Percentiles rank a stretch among this genome's conserved stretches.
phyloP scores from a whole-genome alignment of 92 coral and sea anemone species.

The Montipora capitata region DNA sequence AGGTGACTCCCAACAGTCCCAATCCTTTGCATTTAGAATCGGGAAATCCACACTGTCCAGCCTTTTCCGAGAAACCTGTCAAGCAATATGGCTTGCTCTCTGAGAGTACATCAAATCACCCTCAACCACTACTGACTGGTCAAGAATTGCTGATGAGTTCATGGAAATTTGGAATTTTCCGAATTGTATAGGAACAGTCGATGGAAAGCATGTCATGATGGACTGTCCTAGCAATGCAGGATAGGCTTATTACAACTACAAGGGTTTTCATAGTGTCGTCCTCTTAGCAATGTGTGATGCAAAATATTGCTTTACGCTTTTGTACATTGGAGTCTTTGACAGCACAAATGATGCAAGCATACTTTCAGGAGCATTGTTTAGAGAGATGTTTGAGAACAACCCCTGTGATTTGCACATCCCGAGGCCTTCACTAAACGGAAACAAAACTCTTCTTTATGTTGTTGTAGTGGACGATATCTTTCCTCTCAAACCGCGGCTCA shows the following conservation, averaged over 20 bases:
- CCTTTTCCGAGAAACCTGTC: too few species aligned
- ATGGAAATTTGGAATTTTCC: slow-evolving; percentile 45
- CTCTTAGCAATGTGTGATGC: slow-evolving; percentile 26
- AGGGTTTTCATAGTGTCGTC: slow-evolving; percentile 26
- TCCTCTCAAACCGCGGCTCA: not conserved
- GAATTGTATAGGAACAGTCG: slow-evolving; percentile 42
- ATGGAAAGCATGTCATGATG: slow-evolving; percentile 49
- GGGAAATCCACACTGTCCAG: too few species aligned
- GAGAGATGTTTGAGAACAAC: not conserved
- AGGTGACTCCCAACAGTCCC: too few species aligned
- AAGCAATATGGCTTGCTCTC: too few species aligned
- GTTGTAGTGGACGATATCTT: not conserved
- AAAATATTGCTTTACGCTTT: slow-evolving; percentile 4
- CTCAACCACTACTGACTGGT: slow-evolving; percentile 22
- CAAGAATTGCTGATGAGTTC: slow-evolving; percentile 22
- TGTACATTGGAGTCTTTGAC: slow-evolving; percentile 36
- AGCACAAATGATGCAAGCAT: not conserved
- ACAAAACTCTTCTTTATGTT: not conserved
- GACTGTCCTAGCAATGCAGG: slow-evolving; percentile 36
- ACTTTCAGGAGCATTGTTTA: not conserved
- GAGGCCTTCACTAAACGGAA: not conserved
- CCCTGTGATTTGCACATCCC: slow-evolving; percentile 13
- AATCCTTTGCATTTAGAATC: too few species aligned
- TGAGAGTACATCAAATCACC: not conserved
- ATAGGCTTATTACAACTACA: slow-evolving; percentile 33